Base-by-base conservation (phyloP, 2,113 vertebrate species). In the Laticauda laticaudata region DNA sequence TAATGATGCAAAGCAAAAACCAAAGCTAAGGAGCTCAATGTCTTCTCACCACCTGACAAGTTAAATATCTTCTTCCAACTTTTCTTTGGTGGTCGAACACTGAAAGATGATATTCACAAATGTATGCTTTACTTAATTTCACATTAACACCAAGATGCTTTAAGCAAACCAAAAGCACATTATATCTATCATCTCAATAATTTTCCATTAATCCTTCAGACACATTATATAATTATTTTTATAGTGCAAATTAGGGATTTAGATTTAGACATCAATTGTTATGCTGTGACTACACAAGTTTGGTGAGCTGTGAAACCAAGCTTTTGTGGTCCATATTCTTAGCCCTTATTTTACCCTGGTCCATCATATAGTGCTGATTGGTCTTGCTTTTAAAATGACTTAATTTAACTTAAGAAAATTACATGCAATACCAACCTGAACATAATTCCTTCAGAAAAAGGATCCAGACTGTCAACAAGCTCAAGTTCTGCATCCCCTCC, bases 51-150 rank as follows among this genome's bases (percentile, higher is more conserved):
- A 93, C 99, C 99, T 0, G 99, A 99, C 89, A 99, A 97, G 94
- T 99, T 99, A 87, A 99, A 99, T 94, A 99, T 99, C 96, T 99
- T 99, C 96, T 99, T 99, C 99, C 99, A 99, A 91, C 99, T 99
- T 95, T 99, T 99, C 98, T 99, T 99, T 1, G 99, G 99, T 92
- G 99, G 99, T 29, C 99, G 98, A 75, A 99, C 99, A 85, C 99
- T 99, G 95, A 24, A 97, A 96, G 8, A 91, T 87, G 26, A 92
- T 85, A 90, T 85, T n/a, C 24, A 34, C 89, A 48, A 69, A 15
- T 3, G 34, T 51, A 64, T 4, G 1, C 45, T 24, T 51, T 51
- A 59, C 3, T 26, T 81, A 24, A n/a, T 53, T 87, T 87, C 45
- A 87, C 9, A 39, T 64, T 14, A 61, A 23, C n/a, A 55, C 2